These are phyloP conservation scores for Falco novaeseelandiae DNA, from an alignment of 2,797 vertebrate genomes.

Conservation along the genomic window DNA sequence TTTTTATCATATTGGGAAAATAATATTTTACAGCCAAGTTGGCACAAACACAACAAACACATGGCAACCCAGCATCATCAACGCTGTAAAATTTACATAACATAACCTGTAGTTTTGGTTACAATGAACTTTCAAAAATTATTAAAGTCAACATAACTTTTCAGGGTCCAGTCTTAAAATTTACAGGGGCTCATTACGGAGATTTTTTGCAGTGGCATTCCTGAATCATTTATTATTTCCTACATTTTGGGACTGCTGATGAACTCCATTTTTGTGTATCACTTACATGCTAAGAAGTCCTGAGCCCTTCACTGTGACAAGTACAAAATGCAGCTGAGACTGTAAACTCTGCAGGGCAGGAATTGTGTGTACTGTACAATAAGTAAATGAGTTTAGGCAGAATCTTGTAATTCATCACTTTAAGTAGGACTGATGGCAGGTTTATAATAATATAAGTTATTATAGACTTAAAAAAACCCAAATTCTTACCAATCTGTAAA, in stretches of 20 bases:
- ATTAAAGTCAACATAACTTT: not conserved
- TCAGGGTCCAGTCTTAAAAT: not conserved
- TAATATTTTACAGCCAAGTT: not conserved
- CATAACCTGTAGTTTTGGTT: not conserved
- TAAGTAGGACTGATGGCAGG: not conserved
- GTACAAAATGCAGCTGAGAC: not conserved
- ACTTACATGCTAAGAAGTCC: not conserved
- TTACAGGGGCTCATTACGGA: not conserved
- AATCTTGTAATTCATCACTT: not conserved
- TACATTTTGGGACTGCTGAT: not conserved
- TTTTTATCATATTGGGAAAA: not conserved
- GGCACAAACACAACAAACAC: not conserved
- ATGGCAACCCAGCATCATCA: not conserved
- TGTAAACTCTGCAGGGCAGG: not conserved
- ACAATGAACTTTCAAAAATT: not conserved
- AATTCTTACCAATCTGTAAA: not conserved
- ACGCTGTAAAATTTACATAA: not conserved
- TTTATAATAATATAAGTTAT: too few relatives aligned
- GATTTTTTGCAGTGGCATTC: not conserved
- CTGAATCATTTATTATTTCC: not conserved
- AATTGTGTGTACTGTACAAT: accelerated
- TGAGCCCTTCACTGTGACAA: not conserved
- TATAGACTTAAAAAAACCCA: accelerated
- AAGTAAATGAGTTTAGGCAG: not conserved
- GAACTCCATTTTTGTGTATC: not conserved